Conservation (phyloP, 2,888 invertebrate genomes). For the Yponomeuta cagnagella region DNA sequence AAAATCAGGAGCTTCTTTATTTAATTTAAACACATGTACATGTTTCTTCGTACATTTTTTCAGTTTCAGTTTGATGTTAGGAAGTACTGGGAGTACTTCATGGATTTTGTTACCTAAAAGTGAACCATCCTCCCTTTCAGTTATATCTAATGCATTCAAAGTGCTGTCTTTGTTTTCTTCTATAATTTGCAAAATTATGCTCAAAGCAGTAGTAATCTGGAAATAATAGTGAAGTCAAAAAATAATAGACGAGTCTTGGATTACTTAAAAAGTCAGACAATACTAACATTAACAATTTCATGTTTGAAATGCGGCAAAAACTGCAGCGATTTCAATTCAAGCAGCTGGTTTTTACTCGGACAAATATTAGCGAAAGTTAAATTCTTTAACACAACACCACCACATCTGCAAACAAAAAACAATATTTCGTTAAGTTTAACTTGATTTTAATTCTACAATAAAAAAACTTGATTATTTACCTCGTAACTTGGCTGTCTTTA, state of each 20-base stretch:
- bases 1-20: not conserved
- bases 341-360: slow-evolving; percentile 12
- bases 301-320: slow-evolving; percentile 25
- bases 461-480: not conserved
- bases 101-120: slow-evolving; percentile 14
- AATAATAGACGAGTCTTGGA: not conserved
- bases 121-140: slow-evolving; percentile 19
- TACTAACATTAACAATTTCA: slow-evolving; percentile 22
- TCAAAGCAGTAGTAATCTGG: slow-evolving; percentile 22
- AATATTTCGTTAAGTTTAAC: not conserved
- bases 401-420: slow-evolving; percentile 23
- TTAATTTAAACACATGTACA: not conserved
- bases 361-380: slow-evolving; percentile 22
- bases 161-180: slow-evolving; percentile 23
- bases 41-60: not conserved
- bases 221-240: slow-evolving; percentile 11
- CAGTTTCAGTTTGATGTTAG: slow-evolving; percentile 10
- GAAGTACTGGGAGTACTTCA: slow-evolving; percentile 8
- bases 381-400: slow-evolving; percentile 24
- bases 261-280: not conserved
- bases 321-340: slow-evolving; percentile 21
- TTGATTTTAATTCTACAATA: not conserved
- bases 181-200: slow-evolving; percentile 25
- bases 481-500: not conserved
- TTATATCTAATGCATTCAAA: slow-evolving; percentile 22